Base-by-base conservation (phyloP, 2,888 invertebrate genomes). In the Ectobius pallidus region DNA sequence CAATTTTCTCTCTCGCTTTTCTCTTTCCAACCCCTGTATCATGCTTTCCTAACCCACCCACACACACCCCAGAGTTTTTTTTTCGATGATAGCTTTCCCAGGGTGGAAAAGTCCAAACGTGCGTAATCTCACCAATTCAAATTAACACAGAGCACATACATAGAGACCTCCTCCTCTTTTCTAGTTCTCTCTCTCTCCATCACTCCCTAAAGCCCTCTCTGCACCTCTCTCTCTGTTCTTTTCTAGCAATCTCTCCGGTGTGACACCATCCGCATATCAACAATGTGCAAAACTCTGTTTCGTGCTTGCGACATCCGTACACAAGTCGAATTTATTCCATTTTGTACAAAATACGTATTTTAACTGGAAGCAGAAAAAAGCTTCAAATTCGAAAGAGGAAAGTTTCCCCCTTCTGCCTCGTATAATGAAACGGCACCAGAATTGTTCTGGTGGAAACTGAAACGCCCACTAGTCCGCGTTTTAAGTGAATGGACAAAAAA, bases 81-180 rank as follows among this genome's bases (percentile, higher is more conserved):
- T 65, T 65, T 44, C 65, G 65, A 65, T 65, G 65, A 65, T 63
- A 44, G 58, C 65, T 68, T 67, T 70, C 69, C 65, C 65, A 62
- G 46, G 58, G 58, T 63, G 55, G 62, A 71, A 73, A 71, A 73
- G 71, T 71, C 62, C 58, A 55, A 71, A 69, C 75, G 75, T 75
- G 86, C 86, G 86, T 87, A 87, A 87, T 87, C 87, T 87, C 85
- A 83, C 83, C 85, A 84, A 86, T 85, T 85, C 86, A 86, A 87
- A 87, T 87, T 87, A 87, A 86, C 86, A 85, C 86, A 55, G 73
- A 27, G 69, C 70, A 46, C 70, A 63, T 34, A 32, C 67, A 44
- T 18, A 65, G 14, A 44, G 14, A 67, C 18, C 18, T 25, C 16
- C 6, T 4, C 49, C 16, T n/a, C 16, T 18, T 6, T 4, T 4